These are phyloP conservation scores for Neoaliturus tenellus DNA, from an alignment of 2,888 invertebrate species.

Conservation along the genomic window DNA sequence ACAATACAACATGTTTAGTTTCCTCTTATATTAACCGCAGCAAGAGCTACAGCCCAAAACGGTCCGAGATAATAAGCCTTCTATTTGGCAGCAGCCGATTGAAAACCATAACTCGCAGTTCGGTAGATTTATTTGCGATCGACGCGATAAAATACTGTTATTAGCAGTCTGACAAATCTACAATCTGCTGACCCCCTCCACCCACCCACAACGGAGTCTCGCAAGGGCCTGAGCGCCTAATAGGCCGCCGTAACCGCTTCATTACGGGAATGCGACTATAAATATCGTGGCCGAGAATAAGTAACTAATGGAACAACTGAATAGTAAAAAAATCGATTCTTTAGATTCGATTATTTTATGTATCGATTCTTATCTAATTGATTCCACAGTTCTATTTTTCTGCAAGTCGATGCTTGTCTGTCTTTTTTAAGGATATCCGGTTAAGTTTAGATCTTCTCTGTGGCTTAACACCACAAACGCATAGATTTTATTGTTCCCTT, in stretches of 20 bases:
- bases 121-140: slow-evolving; percentile 18
- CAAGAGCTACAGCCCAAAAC: not conserved
- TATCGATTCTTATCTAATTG: no score
- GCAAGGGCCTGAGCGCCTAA: not conserved
- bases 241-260: slow-evolving; percentile 3
- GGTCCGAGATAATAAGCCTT: not conserved
- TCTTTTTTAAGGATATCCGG: no score
- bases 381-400: no score
- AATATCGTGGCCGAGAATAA: not conserved
- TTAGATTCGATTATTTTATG: no score
- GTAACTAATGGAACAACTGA: no score
- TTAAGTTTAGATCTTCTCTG: no score
- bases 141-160: slow-evolving; percentile 30
- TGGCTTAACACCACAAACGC: no score
- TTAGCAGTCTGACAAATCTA: slow-evolving; percentile 20
- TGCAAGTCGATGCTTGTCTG: no score
- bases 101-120: slow-evolving; percentile 27
- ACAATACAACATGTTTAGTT: no score
- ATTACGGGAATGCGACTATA: not conserved
- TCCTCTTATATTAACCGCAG: no score
- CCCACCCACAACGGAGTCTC: slow-evolving; percentile 3
- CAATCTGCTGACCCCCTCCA: slow-evolving; percentile 4
- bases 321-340: no score
- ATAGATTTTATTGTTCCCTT: no score
- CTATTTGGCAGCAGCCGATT: slow-evolving; percentile 7